Evolutionary conservation across 2,113 vertebrate species (phyloP), one percentile per base, ranked within the genome.

Genomic region (Tamias sibiricus): DNA sequence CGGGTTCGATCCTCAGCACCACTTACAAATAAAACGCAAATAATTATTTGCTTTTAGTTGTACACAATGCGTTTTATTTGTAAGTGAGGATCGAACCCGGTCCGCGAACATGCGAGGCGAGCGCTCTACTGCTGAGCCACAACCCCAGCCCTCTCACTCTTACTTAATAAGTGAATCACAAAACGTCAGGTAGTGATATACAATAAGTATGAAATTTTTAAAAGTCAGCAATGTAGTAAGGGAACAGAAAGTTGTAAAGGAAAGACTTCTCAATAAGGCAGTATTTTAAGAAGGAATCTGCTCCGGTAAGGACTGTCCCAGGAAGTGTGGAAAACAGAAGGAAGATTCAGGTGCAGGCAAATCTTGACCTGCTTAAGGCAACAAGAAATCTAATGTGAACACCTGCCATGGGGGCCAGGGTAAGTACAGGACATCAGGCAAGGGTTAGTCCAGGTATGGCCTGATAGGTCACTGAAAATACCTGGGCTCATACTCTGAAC

Each of bases 111-210:
- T n/a, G n/a, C n/a, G n/a, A n/a, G n/a, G n/a, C n/a, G n/a, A n/a
- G n/a, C n/a, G n/a, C n/a, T n/a, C n/a, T n/a, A n/a, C n/a, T n/a
- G n/a, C n/a, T n/a, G n/a, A n/a, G n/a, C n/a, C n/a, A n/a, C n/a
- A n/a, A n/a, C n/a, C n/a, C n/a, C n/a, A n/a, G n/a, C n/a, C n/a
- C n/a, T 37, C 13, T 44, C n/a, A 82, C 49, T 86, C 54, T 89
- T 69, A 87, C 57, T 79, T 75, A 95, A 66, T 32, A 95, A 86
- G 52, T 62, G 82, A 66, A 75, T 86, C n/a, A 87, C 47, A 95
- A 66, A 47, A 74, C 57, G 71, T 40, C 75, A 57, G 22, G 72
- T 54, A 54, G 35, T 62, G 7, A 90, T 66, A 57, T 20, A 68
- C 16, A 72, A 59, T 74, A 66, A 47, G 49, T 80, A 82, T 28